Base-by-base conservation (phyloP, 2,888 invertebrate species). In the Sinodicranocentrus sp. region DNA sequence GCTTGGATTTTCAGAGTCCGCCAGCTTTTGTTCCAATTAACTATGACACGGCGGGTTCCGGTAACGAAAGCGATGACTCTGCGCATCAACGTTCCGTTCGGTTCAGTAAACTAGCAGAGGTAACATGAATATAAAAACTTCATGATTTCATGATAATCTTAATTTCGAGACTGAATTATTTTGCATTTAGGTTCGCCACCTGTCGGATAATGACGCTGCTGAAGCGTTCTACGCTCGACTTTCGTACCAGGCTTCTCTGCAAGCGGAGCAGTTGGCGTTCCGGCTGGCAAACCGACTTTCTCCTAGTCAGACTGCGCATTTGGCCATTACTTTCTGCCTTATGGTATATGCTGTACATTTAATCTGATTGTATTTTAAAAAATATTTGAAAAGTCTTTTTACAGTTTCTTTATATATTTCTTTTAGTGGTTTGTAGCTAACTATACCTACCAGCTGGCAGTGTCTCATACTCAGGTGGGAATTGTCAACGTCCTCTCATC, bases 351-450 rank as follows among this genome's bases (percentile, higher is more conserved):
- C 2, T 15, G 13, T 59, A 13, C n/a, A n/a, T 65, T 65, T 6
- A 33, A 33, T 57, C 21, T 8, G 23, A 26, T n/a, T 61, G 19
- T 21, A 26, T 21, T 77, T 83, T 82, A 67, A 23, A 21, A 17
- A 48, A 28, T 33, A 21, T n/a, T n/a, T n/a, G n/a, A n/a, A n/a
- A n/a, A n/a, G n/a, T n/a, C n/a, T n/a, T n/a, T n/a, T n/a, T n/a
- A n/a, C n/a, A n/a, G n/a, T n/a, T n/a, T n/a, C n/a, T n/a, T n/a
- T n/a, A n/a, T n/a, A n/a, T n/a, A 33, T 86, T 88, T 88, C 86
- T 89, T 94, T 93, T 68, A 98, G 96, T 98, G 98, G 97, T 98
- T 99, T 91, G 91, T 95, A 89, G 97, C 97, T 79, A 98, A 97
- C 92, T 97, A 97, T 90, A 94, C 96, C 78, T 97, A 96, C 91